Conservation (phyloP, 37 sponge, comb jelly and placozoan genomes). For the Oopsacas minuta region DNA sequence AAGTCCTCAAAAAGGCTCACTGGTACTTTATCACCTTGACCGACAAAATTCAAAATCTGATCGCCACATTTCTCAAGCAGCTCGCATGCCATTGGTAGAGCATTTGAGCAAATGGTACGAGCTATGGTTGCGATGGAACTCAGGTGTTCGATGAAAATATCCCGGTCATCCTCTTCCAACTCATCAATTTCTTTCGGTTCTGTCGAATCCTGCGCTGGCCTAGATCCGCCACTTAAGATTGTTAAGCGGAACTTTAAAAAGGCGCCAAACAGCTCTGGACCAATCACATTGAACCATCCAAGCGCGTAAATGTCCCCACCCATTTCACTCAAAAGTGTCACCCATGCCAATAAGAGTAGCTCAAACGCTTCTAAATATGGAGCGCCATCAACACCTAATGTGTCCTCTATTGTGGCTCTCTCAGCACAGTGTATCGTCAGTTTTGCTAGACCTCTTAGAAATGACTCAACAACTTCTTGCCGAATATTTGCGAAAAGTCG, state of each 20-base stretch:
- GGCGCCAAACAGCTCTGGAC: background rate
- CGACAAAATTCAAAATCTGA: background rate
- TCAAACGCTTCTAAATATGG: constrained; percentile 7
- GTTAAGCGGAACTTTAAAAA: background rate
- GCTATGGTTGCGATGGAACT: background rate
- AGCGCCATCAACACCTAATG: background rate
- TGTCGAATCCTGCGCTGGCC: background rate
- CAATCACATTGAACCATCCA: constrained; percentile 18
- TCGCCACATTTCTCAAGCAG: background rate
- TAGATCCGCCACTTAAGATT: background rate
- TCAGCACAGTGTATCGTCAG: background rate
- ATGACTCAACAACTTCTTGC: background rate
- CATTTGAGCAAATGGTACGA: background rate
- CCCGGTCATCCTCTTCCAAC: background rate
- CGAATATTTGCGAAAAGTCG: background rate
- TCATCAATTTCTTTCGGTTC: background rate
- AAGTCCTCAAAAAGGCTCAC: background rate
- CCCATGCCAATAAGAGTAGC: background rate
- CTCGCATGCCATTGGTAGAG: background rate
- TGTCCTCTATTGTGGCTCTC: background rate
- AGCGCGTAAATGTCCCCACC: background rate
- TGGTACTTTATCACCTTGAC: background rate
- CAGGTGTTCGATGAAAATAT: background rate
- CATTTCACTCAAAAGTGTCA: constrained; percentile 10
- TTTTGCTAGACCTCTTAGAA: background rate